Evolutionary conservation across 2,113 vertebrate genomes (phyloP).

Genomic region (Ibidorhyncha struthersii): DNA sequence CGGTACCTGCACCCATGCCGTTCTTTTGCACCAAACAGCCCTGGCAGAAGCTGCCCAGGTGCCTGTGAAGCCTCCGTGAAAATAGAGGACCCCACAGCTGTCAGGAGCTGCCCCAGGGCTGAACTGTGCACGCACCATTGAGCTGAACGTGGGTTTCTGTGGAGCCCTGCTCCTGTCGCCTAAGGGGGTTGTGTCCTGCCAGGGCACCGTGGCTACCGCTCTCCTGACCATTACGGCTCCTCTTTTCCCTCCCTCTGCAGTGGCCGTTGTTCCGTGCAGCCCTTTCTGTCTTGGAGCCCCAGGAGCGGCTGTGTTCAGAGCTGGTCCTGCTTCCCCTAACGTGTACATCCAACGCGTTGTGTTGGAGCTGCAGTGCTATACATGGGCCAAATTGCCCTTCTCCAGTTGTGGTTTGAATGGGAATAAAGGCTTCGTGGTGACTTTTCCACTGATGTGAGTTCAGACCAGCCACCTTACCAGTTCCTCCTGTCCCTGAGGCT

Average conservation of each 20-base stretch:
- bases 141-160: not conserved
- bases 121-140: not conserved
- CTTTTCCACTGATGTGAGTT: not conserved
- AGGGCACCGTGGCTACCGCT: rapidly evolving
- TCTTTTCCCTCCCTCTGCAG: not conserved
- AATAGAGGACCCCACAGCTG: not conserved
- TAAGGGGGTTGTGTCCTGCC: not conserved
- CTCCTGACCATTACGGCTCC: not conserved
- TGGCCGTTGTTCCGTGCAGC: not conserved
- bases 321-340: not conserved
- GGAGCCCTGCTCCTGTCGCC: not conserved
- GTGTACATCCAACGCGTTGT: rapidly evolving
- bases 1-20: not conserved
- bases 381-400: not conserved
- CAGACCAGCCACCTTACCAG: not conserved
- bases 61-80: not conserved
- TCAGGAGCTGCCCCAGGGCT: not conserved
- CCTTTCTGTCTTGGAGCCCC: not conserved
- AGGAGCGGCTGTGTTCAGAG: not conserved
- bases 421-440: not conserved
- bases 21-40: not conserved
- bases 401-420: not conserved
- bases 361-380: not conserved
- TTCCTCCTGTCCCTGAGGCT: not conserved
- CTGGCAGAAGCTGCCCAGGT: not conserved